Base-by-base conservation (phyloP, 2,113 vertebrate genomes). In the Phalacrocorax aristotelis region DNA sequence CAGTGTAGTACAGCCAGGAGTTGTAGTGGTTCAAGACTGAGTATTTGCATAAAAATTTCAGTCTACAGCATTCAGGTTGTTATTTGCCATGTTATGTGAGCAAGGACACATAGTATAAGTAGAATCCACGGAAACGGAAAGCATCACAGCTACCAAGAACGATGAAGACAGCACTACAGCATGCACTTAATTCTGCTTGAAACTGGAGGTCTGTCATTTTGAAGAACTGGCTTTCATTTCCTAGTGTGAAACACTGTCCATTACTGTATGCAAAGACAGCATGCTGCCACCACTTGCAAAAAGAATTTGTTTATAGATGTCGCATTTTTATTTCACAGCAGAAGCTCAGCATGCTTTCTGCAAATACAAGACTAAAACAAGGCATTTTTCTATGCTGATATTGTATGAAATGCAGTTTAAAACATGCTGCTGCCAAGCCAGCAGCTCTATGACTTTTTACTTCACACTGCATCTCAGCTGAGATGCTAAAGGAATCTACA, bases 241-340 rank as follows among this genome's bases (percentile, higher is more conserved):
- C 66, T 11, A 26, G 34, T 8, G 30, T 65, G 83, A 69, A 93
- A 72, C 44, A 48, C 21, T 29, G 23, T 44, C 75, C 71, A 13
- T 69, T 21, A 26, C 1, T 70, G 36, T 12, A 74, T 55, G 83
- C 80, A 66, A 65, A 89, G 75, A 65, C 86, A 81, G n/a, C 62
- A 62, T 14, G 32, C 44, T 85, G 66, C 52, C 71, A 49, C 44
- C 71, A 49, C 71, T 57, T 58, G 58, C 71, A 90, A 57, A 36
- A 83, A 25, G 7, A 25, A 89, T 72, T 76, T 69, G 58, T 76
- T 93, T 38, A 80, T 7, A 23, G 42, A n/a, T 77, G 19, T 23
- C 0, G 0, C 0, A 1, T n/a, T 55, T 72, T 70, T 66, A 75
- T 68, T 89, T 77, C 83, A 42, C 4, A 1, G 51, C 15, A 71